Conservation (phyloP, 2,113 vertebrate genomes). For the Hydrochoerus hydrochaeris region DNA sequence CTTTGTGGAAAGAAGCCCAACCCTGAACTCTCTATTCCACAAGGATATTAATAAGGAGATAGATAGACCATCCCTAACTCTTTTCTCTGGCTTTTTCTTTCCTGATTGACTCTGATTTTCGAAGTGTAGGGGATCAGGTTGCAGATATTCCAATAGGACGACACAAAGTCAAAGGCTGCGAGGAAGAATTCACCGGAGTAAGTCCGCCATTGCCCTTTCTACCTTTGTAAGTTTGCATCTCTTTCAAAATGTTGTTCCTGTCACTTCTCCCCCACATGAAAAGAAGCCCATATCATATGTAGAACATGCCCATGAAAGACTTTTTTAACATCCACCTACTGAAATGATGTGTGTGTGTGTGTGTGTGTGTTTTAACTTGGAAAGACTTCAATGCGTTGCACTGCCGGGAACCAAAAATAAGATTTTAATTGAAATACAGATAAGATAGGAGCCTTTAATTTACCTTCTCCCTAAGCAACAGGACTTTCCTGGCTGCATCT, state of each 20-base stretch:
- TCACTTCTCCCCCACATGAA: conserved; percentile 79
- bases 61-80: neutral
- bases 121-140: neutral
- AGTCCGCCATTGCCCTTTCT: neutral
- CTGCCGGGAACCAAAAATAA: conserved; percentile 85
- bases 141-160: neutral
- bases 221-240: conserved; percentile 67
- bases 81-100: neutral
- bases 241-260: conserved; percentile 74
- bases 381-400: conserved; percentile 82
- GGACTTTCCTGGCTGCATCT: conserved; percentile 82
- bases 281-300: conserved; percentile 77
- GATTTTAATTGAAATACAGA: conserved; percentile 88
- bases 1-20: neutral
- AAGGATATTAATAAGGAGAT: neutral
- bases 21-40: neutral
- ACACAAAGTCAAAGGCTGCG: neutral
- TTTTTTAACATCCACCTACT: conserved; percentile 72
- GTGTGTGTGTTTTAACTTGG: conserved; percentile 48
- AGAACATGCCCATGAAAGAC: conserved; percentile 79
- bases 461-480: conserved; percentile 86
- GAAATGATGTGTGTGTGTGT: conserved; percentile 31
- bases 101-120: neutral
- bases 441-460: conserved; percentile 88
- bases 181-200: neutral